Percentiles rank a stretch among this genome's conserved stretches.
These are phyloP conservation scores for Drosophila grimshawi DNA, from an alignment of 1,140 invertebrate species.

Conservation along the genomic window DNA sequence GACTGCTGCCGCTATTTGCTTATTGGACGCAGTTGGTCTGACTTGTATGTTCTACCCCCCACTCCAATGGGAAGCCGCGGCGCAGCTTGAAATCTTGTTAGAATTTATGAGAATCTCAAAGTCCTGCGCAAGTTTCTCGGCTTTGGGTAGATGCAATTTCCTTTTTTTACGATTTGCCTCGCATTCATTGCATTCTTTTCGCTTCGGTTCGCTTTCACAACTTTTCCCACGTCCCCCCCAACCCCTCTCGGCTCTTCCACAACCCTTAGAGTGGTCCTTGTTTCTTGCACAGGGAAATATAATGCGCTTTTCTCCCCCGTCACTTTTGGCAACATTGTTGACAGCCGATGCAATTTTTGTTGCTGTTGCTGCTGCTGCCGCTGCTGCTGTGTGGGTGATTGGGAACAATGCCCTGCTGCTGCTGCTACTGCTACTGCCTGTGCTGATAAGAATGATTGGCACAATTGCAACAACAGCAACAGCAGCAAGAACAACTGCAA, in stretches of 20 bases:
- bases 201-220: conserved; percentile 56
- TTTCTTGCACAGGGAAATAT: conserved; percentile 64
- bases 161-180: conserved; percentile 71
- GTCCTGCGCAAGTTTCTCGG: conserved; percentile 78
- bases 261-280: conserved; percentile 50
- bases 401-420: conserved; percentile 43
- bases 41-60: conserved; percentile 1
- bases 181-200: conserved; percentile 63
- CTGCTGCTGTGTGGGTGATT: conserved; percentile 56
- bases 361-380: conserved; percentile 26
- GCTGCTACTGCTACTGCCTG: conserved; percentile 36
- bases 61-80: conserved; percentile 36
- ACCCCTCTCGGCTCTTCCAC: background rate
- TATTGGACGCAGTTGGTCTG: conserved; percentile 64
- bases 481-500: conserved; percentile 12
- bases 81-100: conserved; percentile 81
- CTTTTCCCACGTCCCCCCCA: conserved; percentile 46
- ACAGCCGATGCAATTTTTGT: conserved; percentile 39
- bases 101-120: conserved; percentile 82
- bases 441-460: conserved; percentile 79
- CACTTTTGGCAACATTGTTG: conserved; percentile 73
- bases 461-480: conserved; percentile 50
- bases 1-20: conserved; percentile 64
- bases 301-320: conserved; percentile 59
- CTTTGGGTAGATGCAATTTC: conserved; percentile 79